Evolutionary conservation across 2,888 invertebrate genomes (phyloP).

Genomic region (Oasisia sp.): DNA sequence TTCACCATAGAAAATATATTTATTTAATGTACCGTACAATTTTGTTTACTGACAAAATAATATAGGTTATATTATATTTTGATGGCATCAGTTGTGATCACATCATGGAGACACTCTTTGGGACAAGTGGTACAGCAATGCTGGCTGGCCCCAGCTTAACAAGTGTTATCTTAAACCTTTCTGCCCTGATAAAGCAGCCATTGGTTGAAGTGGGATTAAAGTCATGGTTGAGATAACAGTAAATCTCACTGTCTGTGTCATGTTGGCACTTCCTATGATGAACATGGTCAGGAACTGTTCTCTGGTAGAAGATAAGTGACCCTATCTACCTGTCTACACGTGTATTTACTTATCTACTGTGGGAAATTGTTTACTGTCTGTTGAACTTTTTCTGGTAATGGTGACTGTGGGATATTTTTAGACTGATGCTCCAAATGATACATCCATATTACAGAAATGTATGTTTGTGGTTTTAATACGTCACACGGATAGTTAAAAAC

Average conservation of each 20-base stretch:
- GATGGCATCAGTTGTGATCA: neutral
- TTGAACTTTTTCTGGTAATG: neutral
- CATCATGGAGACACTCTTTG: neutral
- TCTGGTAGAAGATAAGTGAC: neutral
- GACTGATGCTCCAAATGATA: neutral
- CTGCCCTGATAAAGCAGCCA: neutral
- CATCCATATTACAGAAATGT: neutral
- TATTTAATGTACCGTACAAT: no score
- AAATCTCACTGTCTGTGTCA: neutral
- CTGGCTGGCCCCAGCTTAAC: neutral
- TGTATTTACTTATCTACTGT: neutral
- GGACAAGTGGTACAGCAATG: neutral
- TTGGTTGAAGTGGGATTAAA: neutral
- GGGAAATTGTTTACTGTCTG: neutral
- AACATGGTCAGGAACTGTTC: neutral
- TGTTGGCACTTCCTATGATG: neutral
- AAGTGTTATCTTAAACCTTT: neutral
- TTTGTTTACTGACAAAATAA: neutral
- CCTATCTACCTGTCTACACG: neutral
- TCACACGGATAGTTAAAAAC: no score
- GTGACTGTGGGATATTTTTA: neutral
- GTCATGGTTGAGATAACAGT: neutral
- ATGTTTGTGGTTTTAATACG: no score
- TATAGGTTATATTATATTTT: neutral
- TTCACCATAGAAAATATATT: no score